Conservation (phyloP, 2,888 invertebrate genomes). For the Eudemis profundana region DNA sequence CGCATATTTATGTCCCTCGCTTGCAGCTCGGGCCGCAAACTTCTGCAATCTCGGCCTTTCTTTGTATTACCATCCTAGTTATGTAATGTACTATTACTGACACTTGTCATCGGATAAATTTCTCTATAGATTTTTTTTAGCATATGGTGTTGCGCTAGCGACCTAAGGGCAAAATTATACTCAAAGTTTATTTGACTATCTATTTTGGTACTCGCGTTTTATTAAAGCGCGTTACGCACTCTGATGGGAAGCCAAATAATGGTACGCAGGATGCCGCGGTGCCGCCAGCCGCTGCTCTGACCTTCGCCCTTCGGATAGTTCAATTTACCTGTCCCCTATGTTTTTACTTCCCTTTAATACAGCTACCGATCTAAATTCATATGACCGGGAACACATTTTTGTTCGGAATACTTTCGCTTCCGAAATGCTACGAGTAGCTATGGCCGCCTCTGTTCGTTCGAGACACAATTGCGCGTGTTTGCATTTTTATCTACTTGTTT, state of each 20-base stretch:
- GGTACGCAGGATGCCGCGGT: slow-evolving; percentile 11
- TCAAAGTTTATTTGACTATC: neutral
- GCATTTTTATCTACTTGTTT: slow-evolving; percentile 84
- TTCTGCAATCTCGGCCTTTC: no score
- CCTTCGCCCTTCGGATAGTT: slow-evolving; percentile 66
- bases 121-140: no score
- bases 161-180: no score
- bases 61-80: no score
- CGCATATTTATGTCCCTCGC: no score
- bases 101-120: no score
- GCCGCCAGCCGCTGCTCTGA: slow-evolving; percentile 56
- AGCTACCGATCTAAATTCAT: slow-evolving; percentile 80
- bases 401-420: slow-evolving; percentile 70
- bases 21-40: no score
- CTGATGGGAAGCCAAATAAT: slow-evolving; percentile 23
- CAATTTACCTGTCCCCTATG: slow-evolving; percentile 48
- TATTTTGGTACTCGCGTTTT: neutral
- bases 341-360: slow-evolving; percentile 74
- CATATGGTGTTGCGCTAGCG: no score
- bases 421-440: slow-evolving; percentile 53
- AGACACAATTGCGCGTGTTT: slow-evolving; percentile 82
- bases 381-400: slow-evolving; percentile 79
- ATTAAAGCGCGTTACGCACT: slow-evolving; percentile 21
- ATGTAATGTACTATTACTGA: no score
- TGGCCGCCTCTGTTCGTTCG: slow-evolving; percentile 71